Conservation (phyloP, 2,113 vertebrate species). For the Sphyrna mokarran region DNA sequence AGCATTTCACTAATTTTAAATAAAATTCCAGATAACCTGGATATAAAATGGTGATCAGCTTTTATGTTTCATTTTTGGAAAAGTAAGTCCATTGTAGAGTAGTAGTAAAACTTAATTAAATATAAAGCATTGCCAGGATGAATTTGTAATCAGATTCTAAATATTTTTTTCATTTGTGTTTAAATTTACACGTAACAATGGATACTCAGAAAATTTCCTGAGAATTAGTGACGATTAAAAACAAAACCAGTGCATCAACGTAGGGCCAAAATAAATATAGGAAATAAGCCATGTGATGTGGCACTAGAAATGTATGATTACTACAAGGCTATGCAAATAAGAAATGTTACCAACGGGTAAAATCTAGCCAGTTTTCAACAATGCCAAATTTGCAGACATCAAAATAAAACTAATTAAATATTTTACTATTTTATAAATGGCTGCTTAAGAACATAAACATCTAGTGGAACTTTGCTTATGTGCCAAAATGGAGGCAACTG, state of each 20-base stretch:
- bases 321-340: slow-evolving; percentile 2
- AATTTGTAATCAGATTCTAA: neutral
- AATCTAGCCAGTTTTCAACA: slow-evolving; percentile 14
- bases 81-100: neutral
- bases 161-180: neutral
- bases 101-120: neutral
- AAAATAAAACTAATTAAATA: neutral
- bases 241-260: neutral
- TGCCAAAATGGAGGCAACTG: neutral
- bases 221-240: neutral
- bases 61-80: neutral
- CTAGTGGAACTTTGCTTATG: neutral
- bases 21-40: neutral
- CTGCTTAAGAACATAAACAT: neutral
- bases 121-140: neutral
- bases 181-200: neutral
- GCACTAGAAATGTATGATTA: slow-evolving; percentile 7
- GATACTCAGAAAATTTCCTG: slow-evolving; percentile 6
- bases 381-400: neutral
- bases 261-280: slow-evolving; percentile 21
- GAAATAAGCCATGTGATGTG: neutral
- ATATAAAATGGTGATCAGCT: slow-evolving; percentile 6
- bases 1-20: neutral
- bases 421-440: neutral
- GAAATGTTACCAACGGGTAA: neutral